These are phyloP conservation scores for Kuschelorhynchus macadamiae DNA, from an alignment of 2,888 invertebrate species.

Conservation along the genomic window DNA sequence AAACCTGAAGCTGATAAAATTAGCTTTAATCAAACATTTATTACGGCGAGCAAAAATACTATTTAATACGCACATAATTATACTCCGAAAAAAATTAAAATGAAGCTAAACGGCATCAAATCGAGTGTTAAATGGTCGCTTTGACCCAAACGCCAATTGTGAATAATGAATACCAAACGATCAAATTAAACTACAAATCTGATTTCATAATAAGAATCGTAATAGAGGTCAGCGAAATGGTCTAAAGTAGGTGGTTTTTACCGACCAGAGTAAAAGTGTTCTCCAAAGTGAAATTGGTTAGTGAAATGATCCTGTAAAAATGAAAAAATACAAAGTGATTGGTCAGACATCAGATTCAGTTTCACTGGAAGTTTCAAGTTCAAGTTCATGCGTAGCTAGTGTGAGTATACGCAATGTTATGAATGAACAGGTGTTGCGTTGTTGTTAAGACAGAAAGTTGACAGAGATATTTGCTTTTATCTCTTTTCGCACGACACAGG, in stretches of 20 bases:
- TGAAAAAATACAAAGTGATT: constrained; percentile 41
- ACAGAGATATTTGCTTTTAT: constrained; percentile 46
- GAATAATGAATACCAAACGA: constrained; percentile 23
- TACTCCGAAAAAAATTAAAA: too few relatives aligned
- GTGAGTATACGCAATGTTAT: constrained; percentile 61
- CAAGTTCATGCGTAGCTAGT: constrained; percentile 68
- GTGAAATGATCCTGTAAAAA: constrained; percentile 46
- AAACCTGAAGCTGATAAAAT: too few relatives aligned
- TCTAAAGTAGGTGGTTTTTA: constrained; percentile 44
- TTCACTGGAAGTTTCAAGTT: constrained; percentile 68
- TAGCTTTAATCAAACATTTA: too few relatives aligned
- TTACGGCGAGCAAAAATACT: too few relatives aligned
- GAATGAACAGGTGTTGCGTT: constrained; percentile 63
- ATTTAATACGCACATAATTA: too few relatives aligned
- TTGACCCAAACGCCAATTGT: constrained; percentile 3
- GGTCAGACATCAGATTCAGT: constrained; percentile 62
- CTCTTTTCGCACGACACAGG: constrained; percentile 39
- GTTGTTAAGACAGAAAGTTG: constrained; percentile 64
- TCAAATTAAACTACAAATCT: constrained; percentile 30
- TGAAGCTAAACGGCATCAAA: too few relatives aligned
- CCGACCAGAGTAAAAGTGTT: constrained; percentile 44
- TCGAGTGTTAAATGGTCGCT: too few relatives aligned
- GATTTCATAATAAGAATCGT: constrained; percentile 40
- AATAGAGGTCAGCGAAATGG: constrained; percentile 47
- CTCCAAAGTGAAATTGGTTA: constrained; percentile 44